A percentile compares a stretch with the other conserved stretches of the same genome.
phyloP scores from a whole-genome alignment of 92 coral and sea anemone genomes.

The Ricordea florida region DNA sequence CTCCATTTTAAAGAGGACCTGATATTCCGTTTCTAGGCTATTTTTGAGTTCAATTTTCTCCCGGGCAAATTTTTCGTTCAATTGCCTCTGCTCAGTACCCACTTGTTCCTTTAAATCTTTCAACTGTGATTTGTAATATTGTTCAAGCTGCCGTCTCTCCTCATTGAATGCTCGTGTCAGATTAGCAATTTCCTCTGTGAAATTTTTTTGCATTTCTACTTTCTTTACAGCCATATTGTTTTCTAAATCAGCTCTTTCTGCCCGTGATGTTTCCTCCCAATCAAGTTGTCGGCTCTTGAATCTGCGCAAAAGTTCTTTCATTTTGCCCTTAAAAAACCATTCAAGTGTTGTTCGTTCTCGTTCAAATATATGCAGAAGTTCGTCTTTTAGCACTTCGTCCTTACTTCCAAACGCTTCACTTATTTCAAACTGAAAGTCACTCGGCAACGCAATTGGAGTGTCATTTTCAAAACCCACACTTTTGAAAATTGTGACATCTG shows the following conservation, averaged over 20 bases:
- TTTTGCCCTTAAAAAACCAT: slow-evolving; percentile 76
- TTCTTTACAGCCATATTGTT: slow-evolving; percentile 80
- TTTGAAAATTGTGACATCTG: too few relatives aligned
- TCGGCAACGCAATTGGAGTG: too few relatives aligned
- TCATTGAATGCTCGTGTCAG: slow-evolving; percentile 87
- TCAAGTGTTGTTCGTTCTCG: slow-evolving; percentile 82
- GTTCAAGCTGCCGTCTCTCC: slow-evolving; percentile 81
- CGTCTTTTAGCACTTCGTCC: slow-evolving; percentile 80
- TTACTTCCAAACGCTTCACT: slow-evolving; percentile 55
- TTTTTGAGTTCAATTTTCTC: slow-evolving; percentile 78
- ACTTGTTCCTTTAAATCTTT: slow-evolving; percentile 69
- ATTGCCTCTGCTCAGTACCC: slow-evolving; percentile 60
- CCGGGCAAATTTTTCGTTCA: slow-evolving; percentile 61
- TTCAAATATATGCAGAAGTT: slow-evolving; percentile 86
- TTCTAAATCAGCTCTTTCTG: slow-evolving; percentile 77
- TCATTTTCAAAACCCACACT: too few relatives aligned
- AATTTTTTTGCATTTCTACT: slow-evolving; percentile 84
- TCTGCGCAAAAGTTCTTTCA: slow-evolving; percentile 72
- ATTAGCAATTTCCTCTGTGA: slow-evolving; percentile 87
- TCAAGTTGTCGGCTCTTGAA: slow-evolving; percentile 74
- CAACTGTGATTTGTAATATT: slow-evolving; percentile 81
- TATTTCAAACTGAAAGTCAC: slow-evolving; percentile 10
- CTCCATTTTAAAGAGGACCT: slow-evolving; percentile 66
- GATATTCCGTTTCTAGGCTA: slow-evolving; percentile 81
- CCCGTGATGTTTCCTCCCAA: slow-evolving; percentile 75